Base-by-base conservation (phyloP, 2,797 vertebrate species). In the Aselliscus stoliczkanus region DNA sequence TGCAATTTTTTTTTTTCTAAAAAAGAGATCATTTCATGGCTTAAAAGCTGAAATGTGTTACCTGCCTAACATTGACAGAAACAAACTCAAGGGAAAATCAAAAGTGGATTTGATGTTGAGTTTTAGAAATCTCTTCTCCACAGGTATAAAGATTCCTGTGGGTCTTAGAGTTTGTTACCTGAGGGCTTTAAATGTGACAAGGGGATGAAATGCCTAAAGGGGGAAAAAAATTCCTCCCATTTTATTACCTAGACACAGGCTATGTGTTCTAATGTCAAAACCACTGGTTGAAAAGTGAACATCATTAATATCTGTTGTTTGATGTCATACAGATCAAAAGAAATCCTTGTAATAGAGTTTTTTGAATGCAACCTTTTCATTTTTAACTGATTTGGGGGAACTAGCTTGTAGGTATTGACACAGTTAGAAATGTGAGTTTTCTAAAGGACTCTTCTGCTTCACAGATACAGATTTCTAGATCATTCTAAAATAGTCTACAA, bases 11-110 rank as follows among this genome's bases (percentile, higher is more conserved):
- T 95, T 92, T 93, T 96, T 81, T 87, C 97, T 50, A 50, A 96
- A 98, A 98, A 98, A 97, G 96, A 94, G 73, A 27, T 97, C 97
- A 94, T 97, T 98, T 98, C 97, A 97, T 98, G 97, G 98, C 94
- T 98, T 98, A 97, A 98, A 98, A 98, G 96, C 97, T 97, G 97
- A 98, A 98, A 98, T 97, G 95, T 97, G 96, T 98, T 98, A 98
- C 98, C 98, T 98, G 97, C 95, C 98, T 97, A 97, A 97, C 96
- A 34, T 54, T 96, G 94, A 98, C 87, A 95, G 94, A 97, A 94
- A 94, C 90, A 97, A 94, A 88, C 97, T 98, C 96, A 97, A 95
- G 96, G 96, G 97, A 56, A 97, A 97, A 96, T 97, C 39, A 96
- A 96, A 97, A 97, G 93, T 21, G 75, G 97, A 97, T 98, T 98